phyloP scores from a whole-genome alignment of 1,140 invertebrate genomes.

The Drosophila nannoptera region DNA sequence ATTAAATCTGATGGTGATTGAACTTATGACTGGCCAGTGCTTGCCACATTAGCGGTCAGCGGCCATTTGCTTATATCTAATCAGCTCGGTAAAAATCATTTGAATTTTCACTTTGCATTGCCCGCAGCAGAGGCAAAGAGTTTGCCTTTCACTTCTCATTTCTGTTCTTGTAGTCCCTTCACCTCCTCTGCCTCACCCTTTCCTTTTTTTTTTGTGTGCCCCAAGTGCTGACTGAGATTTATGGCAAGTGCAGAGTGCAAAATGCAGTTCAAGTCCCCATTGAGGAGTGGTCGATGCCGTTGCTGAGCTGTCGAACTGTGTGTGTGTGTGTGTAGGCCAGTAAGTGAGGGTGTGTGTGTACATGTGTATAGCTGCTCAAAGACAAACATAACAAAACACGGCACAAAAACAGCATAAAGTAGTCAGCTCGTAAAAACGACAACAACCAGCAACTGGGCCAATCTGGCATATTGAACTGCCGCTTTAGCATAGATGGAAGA shows the following conservation, averaged over 20 bases:
- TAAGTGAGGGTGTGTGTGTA: background rate
- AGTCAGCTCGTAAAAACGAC: slow-evolving; percentile 47
- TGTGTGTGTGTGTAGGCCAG: background rate
- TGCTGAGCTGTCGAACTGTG: slow-evolving; percentile 37
- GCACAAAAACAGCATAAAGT: slow-evolving; percentile 39
- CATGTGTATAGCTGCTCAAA: slow-evolving; percentile 12
- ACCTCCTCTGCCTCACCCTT: background rate
- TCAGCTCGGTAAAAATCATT: slow-evolving; percentile 37
- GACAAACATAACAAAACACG: slow-evolving; percentile 32
- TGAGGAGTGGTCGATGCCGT: slow-evolving; percentile 21
- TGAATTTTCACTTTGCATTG: slow-evolving; percentile 29
- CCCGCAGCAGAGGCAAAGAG: slow-evolving; percentile 9
- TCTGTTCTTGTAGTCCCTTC: slow-evolving; percentile 12
- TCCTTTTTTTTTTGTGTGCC: slow-evolving; percentile 1
- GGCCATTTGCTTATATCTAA: slow-evolving; percentile 17
- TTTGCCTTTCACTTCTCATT: slow-evolving; percentile 17
- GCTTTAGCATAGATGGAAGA: slow-evolving; percentile 21
- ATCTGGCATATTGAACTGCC: slow-evolving; percentile 24
- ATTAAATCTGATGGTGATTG: slow-evolving; percentile 77
- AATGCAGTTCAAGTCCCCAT: slow-evolving; percentile 29
- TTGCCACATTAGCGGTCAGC: slow-evolving; percentile 27
- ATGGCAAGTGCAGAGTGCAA: slow-evolving; percentile 42
- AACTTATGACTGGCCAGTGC: slow-evolving; percentile 66
- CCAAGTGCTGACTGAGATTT: slow-evolving; percentile 47
- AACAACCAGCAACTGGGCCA: slow-evolving; percentile 35